Conservation (phyloP, 30 jellyfish, hydroid and myxozoan species). For the Hydra vulgaris region DNA sequence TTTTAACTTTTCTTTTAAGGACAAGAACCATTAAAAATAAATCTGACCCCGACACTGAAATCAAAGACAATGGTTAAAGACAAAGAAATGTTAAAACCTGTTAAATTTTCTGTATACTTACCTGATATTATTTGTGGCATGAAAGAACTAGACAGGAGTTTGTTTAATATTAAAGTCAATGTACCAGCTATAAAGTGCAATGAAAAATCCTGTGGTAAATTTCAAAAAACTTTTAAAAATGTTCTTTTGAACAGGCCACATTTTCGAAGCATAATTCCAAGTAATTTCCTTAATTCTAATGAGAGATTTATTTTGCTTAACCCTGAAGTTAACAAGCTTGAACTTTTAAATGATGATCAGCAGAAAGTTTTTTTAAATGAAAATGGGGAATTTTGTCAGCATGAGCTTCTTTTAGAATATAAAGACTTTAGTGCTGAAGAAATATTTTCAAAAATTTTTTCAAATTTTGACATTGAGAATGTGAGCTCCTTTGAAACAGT, state of each 20-base stretch:
- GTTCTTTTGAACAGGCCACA: conserved; percentile 14
- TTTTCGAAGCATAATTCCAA: conserved; percentile 7
- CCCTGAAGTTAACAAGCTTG: conserved; percentile 10
- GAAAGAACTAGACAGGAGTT: conserved; percentile 12
- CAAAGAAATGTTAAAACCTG: background rate
- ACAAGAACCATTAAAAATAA: background rate
- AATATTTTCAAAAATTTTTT: conserved; percentile 45
- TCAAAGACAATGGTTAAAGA: background rate
- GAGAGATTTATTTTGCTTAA: conserved; percentile 24
- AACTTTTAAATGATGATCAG: conserved; percentile 31
- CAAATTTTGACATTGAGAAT: conserved; percentile 41
- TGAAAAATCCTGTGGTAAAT: background rate
- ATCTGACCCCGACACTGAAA: background rate
- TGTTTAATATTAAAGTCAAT: background rate
- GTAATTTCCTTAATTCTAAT: background rate
- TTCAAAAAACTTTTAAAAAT: conserved; percentile 4
- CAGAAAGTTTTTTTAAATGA: conserved; percentile 16
- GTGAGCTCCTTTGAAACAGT: conserved; percentile 89
- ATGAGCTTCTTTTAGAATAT: conserved; percentile 36
- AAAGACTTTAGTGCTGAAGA: conserved; percentile 64
- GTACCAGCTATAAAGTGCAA: conserved; percentile 24
- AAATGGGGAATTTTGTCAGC: conserved; percentile 20
- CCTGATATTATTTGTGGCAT: conserved; percentile 21
- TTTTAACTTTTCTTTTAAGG: no score
- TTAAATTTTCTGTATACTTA: conserved; percentile 6